phyloP scores from a whole-genome alignment of 2,113 vertebrate genomes.

The Hypocryptadius cinnamomeus region DNA sequence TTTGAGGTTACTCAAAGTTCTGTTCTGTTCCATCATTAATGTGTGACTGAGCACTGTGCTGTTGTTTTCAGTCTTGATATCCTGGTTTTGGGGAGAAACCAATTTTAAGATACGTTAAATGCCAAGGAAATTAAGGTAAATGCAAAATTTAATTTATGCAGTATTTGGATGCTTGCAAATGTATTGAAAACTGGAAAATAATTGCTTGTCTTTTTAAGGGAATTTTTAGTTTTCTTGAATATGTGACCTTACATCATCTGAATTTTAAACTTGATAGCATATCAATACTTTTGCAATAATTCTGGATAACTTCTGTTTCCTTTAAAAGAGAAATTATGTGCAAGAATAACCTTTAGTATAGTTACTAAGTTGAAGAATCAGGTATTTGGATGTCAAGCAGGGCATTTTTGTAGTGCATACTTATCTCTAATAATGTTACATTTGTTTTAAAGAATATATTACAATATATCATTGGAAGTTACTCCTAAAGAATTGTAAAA shows the following conservation, averaged over 20 bases:
- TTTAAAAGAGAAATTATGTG: neutral
- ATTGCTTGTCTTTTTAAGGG: neutral
- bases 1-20: neutral
- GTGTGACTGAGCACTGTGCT: neutral
- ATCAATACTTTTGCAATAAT: neutral
- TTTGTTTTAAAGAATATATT: neutral
- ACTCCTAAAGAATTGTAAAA: neutral
- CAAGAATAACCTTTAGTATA: neutral
- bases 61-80: neutral
- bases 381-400: neutral
- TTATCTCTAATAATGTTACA: neutral
- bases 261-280: neutral
- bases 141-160: neutral
- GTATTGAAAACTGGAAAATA: neutral
- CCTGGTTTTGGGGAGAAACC: neutral
- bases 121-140: neutral
- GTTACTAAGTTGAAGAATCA: neutral
- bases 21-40: neutral
- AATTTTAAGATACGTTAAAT: neutral
- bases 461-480: neutral
- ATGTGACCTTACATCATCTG: accelerated
- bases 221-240: neutral
- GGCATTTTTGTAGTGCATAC: neutral
- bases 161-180: neutral
- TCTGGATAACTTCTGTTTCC: neutral